These are phyloP conservation scores for Rana temporaria DNA, from an alignment of 2,113 vertebrate genomes.

Conservation along the genomic window DNA sequence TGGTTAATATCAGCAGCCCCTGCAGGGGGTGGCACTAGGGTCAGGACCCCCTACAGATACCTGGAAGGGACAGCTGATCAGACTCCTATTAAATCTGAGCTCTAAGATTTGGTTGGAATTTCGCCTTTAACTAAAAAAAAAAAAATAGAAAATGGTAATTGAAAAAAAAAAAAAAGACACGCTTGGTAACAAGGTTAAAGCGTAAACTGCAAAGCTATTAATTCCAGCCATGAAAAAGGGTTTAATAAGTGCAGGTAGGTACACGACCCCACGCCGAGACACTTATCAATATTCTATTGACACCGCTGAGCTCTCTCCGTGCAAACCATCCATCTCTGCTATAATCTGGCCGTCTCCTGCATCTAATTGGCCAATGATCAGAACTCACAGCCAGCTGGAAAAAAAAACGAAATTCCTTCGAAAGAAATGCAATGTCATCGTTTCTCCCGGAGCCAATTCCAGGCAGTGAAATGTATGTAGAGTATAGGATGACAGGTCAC, in stretches of 20 bases:
- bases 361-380: constrained; percentile 34
- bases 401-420: background rate
- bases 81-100: too few relatives aligned
- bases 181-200: too few relatives aligned
- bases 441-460: background rate
- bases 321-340: constrained; percentile 10
- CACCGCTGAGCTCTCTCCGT: background rate
- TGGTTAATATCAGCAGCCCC: too few relatives aligned
- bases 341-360: constrained; percentile 29
- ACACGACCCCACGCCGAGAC: background rate
- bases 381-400: background rate
- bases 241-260: constrained; percentile 17
- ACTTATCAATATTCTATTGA: constrained; percentile 8
- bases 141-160: too few relatives aligned
- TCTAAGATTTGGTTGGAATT: too few relatives aligned
- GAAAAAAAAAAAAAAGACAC: too few relatives aligned
- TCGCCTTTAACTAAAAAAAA: too few relatives aligned
- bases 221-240: background rate
- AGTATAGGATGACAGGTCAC: too few relatives aligned
- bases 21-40: too few relatives aligned
- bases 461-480: too few relatives aligned
- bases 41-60: too few relatives aligned
- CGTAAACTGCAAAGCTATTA: background rate
- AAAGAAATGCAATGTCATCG: background rate
- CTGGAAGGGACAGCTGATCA: too few relatives aligned